phyloP scores from a whole-genome alignment of 2,113 vertebrate genomes.

The Eleginops maclovinus region DNA sequence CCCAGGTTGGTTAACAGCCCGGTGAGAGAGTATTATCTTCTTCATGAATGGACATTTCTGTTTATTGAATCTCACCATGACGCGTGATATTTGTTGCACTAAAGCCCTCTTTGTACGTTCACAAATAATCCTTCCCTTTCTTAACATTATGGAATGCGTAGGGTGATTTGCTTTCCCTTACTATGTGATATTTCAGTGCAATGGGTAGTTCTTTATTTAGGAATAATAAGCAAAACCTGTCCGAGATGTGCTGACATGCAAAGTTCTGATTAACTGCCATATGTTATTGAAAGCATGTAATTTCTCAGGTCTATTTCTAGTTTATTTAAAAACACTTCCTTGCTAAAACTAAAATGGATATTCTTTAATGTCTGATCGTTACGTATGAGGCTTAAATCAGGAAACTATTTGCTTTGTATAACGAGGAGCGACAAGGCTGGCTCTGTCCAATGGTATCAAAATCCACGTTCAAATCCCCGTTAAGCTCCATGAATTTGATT shows the following conservation, averaged over 20 bases:
- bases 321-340: no score
- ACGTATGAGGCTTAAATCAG: background rate
- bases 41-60: slow-evolving; percentile 77
- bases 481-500: background rate
- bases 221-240: no score
- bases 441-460: background rate
- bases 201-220: background rate
- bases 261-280: background rate
- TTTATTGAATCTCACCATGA: slow-evolving; percentile 67
- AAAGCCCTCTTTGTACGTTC: slow-evolving; percentile 67
- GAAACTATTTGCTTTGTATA: background rate
- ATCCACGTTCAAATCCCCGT: background rate
- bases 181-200: background rate
- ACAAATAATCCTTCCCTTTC: slow-evolving; percentile 65
- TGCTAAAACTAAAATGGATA: no score
- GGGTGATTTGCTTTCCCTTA: slow-evolving; percentile 15
- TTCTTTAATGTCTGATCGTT: no score
- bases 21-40: slow-evolving; percentile 66
- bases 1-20: slow-evolving; percentile 65
- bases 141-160: slow-evolving; percentile 53
- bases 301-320: background rate
- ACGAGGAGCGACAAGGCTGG: background rate
- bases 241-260: background rate
- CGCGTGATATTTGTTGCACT: slow-evolving; percentile 52
- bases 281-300: background rate